Evolutionary conservation across 2,888 invertebrate species (phyloP).

Genomic region (Rhagonycha fulva): DNA sequence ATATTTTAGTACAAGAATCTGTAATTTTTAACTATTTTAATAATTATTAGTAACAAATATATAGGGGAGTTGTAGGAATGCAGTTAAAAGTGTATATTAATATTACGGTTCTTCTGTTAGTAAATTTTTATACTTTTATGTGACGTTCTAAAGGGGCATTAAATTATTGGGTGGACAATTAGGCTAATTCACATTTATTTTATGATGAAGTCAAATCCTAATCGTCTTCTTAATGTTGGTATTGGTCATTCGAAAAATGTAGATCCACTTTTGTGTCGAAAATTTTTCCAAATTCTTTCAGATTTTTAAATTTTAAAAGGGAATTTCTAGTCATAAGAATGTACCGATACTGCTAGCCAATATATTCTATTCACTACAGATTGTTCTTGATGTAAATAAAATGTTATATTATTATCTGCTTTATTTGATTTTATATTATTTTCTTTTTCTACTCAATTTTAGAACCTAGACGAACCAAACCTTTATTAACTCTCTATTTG

Average conservation of each 20-base stretch:
- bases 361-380: conserved; percentile 41
- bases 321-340: conserved; percentile 55
- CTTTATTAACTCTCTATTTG: too few relatives aligned
- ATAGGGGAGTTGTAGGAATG: conserved; percentile 3
- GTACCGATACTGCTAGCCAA: conserved; percentile 49
- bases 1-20: conserved; percentile 8
- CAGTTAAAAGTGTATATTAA: conserved; percentile 12
- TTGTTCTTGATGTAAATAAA: conserved; percentile 48
- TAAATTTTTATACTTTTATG: conserved; percentile 25
- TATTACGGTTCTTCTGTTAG: conserved; percentile 21
- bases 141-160: conserved; percentile 30
- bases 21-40: conserved; percentile 2
- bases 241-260: conserved; percentile 31
- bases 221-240: conserved; percentile 29
- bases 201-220: conserved; percentile 29
- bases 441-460: neutral
- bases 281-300: neutral
- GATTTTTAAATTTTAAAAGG: neutral
- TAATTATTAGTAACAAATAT: conserved; percentile 6
- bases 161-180: conserved; percentile 18
- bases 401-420: conserved; percentile 40
- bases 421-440: neutral
- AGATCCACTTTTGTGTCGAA: neutral
- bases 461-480: too few relatives aligned
- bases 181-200: conserved; percentile 30